Evolutionary conservation across 1,140 invertebrate genomes (phyloP).

Genomic region (Heterodera carotae): DNA sequence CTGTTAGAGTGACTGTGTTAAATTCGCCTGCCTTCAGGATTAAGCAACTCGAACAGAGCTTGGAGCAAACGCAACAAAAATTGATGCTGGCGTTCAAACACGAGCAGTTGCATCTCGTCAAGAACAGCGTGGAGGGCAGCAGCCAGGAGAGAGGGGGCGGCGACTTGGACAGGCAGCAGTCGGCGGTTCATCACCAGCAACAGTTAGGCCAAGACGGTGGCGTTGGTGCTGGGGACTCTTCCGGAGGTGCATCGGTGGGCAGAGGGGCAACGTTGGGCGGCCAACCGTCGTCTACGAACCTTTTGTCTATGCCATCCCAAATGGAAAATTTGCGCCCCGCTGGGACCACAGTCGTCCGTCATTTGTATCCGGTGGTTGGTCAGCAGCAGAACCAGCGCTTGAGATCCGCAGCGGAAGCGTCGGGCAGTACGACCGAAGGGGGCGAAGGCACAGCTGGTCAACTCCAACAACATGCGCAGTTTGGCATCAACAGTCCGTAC

Average conservation of each 20-base stretch:
- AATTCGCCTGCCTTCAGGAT: slow-evolving; percentile 38
- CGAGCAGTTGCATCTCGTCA: slow-evolving; percentile 31
- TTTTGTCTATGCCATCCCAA: neutral
- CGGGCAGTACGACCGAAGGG: neutral
- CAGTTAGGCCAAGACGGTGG: neutral
- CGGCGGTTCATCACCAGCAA: neutral
- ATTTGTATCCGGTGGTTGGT: neutral
- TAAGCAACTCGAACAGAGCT: slow-evolving; percentile 42
- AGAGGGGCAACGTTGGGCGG: neutral
- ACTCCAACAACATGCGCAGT: neutral
- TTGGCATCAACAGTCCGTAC: neutral
- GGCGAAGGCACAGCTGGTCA: slow-evolving; percentile 3
- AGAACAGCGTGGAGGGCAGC: slow-evolving; percentile 18
- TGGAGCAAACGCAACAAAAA: slow-evolving; percentile 39
- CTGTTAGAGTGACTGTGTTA: neutral
- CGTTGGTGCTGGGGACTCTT: neutral
- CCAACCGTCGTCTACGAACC: slow-evolving; percentile 6
- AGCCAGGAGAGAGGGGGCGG: neutral
- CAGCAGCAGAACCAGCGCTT: neutral
- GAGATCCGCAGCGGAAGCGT: neutral
- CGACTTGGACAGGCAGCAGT: neutral
- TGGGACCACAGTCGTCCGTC: neutral
- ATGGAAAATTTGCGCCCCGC: slow-evolving; percentile 7
- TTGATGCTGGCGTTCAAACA: slow-evolving; percentile 31
- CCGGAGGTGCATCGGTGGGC: neutral